Evolutionary conservation across 1,140 invertebrate species (phyloP).

Genomic region (Heliconius hermathena): DNA sequence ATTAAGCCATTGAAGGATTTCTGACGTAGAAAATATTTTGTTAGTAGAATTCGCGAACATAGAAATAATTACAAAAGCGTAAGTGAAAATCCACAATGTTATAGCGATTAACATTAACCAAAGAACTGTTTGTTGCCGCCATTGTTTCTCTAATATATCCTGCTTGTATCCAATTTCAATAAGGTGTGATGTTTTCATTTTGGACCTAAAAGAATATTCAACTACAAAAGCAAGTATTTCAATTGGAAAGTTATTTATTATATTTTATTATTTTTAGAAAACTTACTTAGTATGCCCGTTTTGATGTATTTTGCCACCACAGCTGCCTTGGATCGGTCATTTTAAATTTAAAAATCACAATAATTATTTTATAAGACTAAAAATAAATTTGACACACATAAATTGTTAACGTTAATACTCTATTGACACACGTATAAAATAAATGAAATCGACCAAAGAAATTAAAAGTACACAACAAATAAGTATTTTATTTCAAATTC

Average conservation of each 20-base stretch:
- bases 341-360: background rate
- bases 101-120: constrained; percentile 49
- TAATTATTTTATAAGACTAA: background rate
- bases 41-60: constrained; percentile 40
- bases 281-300: background rate
- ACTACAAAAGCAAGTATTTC: constrained; percentile 5
- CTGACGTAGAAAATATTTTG: constrained; percentile 19
- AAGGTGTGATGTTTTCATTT: constrained; percentile 19
- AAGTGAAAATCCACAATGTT: constrained; percentile 52
- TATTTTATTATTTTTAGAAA: background rate
- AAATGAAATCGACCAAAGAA: background rate
- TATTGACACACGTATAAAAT: background rate
- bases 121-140: constrained; percentile 42
- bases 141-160: constrained; percentile 27
- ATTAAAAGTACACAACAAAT: background rate
- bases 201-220: constrained; percentile 44
- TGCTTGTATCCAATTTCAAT: constrained; percentile 28
- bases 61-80: constrained; percentile 43
- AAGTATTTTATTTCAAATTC: background rate
- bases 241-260: background rate
- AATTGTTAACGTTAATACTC: background rate
- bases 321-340: background rate
- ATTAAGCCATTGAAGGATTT: constrained; percentile 29
- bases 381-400: background rate
- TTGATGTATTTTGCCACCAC: background rate